Percentiles rank a stretch among this genome's conserved stretches.
Evolutionary conservation across 2,888 invertebrate genomes (phyloP).

Genomic region (Drosophila tripunctata): DNA sequence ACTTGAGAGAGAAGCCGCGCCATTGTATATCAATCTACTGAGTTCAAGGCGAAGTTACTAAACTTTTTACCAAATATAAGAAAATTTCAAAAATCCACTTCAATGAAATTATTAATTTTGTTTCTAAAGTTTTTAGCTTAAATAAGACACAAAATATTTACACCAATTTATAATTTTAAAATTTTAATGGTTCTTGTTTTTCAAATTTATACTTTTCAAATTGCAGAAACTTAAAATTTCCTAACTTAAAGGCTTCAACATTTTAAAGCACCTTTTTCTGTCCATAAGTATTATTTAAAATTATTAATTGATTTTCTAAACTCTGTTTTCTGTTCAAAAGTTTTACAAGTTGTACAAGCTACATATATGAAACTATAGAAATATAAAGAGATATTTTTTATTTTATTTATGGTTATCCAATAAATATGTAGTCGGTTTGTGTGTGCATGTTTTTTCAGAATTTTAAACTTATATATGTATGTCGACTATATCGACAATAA

Average conservation of each 20-base stretch:
- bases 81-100: no score
- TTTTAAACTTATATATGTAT: conserved; percentile 40
- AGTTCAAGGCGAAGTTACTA: background rate
- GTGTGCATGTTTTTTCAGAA: conserved; percentile 22
- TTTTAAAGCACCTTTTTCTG: no score
- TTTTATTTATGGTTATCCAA: background rate
- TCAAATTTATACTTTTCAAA: no score
- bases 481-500: conserved; percentile 38
- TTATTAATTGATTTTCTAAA: conserved; percentile 17
- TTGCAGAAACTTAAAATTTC: no score
- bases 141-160: no score
- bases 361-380: no score
- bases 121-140: no score
- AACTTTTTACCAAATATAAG: background rate
- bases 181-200: no score
- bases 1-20: conserved; percentile 21
- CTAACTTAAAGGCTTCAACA: no score
- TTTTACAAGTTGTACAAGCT: background rate
- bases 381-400: no score
- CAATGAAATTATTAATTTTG: no score
- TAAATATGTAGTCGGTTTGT: conserved; percentile 12
- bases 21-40: conserved; percentile 33
- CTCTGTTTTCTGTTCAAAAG: background rate
- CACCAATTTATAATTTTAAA: no score
- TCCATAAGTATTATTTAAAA: conserved; percentile 1